A percentile compares a stretch with the other conserved stretches of the same genome.
Conservation (phyloP, 2,113 vertebrate species). For the Prunella fulvescens region DNA sequence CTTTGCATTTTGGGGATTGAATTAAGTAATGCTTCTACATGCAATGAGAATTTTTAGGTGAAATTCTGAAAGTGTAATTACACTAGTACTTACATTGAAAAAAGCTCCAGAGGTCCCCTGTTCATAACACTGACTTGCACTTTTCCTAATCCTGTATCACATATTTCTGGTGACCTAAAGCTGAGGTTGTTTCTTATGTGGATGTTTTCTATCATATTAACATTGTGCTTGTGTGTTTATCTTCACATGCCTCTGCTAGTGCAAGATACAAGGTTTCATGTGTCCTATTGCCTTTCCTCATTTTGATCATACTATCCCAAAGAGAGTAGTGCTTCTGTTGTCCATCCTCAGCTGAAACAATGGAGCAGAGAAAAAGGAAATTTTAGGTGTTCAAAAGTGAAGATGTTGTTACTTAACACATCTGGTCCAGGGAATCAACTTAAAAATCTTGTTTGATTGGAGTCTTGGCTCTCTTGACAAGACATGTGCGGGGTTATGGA, state of each 20-base stretch:
- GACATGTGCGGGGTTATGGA: neutral
- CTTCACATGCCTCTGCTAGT: neutral
- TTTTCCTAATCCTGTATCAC: neutral
- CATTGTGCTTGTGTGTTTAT: neutral
- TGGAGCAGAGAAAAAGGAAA: neutral
- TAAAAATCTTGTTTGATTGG: neutral
- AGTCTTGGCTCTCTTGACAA: neutral
- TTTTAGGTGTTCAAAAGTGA: neutral
- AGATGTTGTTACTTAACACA: neutral
- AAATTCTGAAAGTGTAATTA: neutral
- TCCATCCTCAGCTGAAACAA: neutral
- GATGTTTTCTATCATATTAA: neutral
- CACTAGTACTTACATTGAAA: neutral
- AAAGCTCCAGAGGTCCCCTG: neutral
- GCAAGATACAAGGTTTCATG: neutral
- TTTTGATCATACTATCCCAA: neutral
- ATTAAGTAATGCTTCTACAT: neutral
- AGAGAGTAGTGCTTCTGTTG: neutral
- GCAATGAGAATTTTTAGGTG: neutral
- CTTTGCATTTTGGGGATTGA: neutral
- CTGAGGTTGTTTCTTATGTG: neutral
- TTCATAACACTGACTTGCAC: neutral
- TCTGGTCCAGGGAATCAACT: neutral
- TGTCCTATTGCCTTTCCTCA: neutral
- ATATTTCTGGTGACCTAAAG: neutral